These are phyloP conservation scores for Drosophila simulans DNA, from an alignment of 1,140 invertebrate species.

Conservation along the genomic window DNA sequence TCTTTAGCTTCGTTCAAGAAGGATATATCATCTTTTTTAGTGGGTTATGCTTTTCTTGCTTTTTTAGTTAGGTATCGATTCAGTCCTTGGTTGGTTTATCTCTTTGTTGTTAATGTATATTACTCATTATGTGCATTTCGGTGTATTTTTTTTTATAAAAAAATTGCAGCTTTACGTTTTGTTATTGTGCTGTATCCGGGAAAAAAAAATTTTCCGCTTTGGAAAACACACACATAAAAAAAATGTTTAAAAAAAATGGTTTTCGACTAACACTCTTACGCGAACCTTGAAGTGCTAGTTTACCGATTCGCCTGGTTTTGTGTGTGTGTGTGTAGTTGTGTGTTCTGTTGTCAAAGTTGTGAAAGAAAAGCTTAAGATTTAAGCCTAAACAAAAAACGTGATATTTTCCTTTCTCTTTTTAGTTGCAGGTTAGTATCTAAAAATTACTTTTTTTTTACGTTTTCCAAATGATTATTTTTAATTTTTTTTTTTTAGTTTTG, in stretches of 20 bases:
- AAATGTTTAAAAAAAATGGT: slow-evolving; percentile 20
- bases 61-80: slow-evolving; percentile 23
- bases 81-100: slow-evolving; percentile 55
- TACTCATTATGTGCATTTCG: slow-evolving; percentile 11
- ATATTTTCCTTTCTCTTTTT: slow-evolving; percentile 12
- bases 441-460: slow-evolving; percentile 15
- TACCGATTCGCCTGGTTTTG: slow-evolving; percentile 1
- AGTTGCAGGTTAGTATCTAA: slow-evolving; percentile 38
- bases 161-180: neutral
- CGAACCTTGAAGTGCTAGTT: slow-evolving; percentile 7
- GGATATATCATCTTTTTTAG: slow-evolving; percentile 13
- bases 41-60: slow-evolving; percentile 7
- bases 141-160: slow-evolving; percentile 11
- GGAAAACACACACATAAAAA: slow-evolving; percentile 41
- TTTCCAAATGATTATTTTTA: slow-evolving; percentile 46
- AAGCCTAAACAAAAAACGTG: slow-evolving; percentile 9
- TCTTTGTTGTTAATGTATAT: slow-evolving; percentile 15
- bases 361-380: slow-evolving; percentile 17
- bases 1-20: slow-evolving; percentile 8
- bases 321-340: slow-evolving; percentile 4
- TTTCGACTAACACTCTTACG: slow-evolving; percentile 11
- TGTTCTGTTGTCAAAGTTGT: slow-evolving; percentile 14
- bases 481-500: slow-evolving; percentile 10
- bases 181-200: slow-evolving; percentile 25
- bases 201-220: slow-evolving; percentile 19